Evolutionary conservation across 2,113 vertebrate species (phyloP).

Genomic region (Platysteira castanea): DNA sequence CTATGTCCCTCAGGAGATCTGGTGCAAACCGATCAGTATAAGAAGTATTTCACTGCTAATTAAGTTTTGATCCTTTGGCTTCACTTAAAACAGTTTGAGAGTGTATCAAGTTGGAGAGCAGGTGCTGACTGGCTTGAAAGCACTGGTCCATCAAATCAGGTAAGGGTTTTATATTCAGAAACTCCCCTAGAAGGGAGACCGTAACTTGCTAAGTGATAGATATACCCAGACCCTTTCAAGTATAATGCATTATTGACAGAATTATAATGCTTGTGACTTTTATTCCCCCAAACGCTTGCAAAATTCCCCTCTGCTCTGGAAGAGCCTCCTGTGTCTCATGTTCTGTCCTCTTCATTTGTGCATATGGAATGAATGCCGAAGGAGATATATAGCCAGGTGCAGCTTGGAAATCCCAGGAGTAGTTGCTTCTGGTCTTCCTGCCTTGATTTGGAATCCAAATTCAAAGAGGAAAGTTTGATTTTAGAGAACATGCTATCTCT

Average conservation of each 20-base stretch:
- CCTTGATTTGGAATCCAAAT: neutral
- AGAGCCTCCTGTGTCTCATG: neutral
- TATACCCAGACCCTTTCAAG: constrained; percentile 26
- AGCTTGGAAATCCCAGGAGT: neutral
- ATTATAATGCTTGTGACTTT: constrained; percentile 9
- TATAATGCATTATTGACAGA: constrained; percentile 35
- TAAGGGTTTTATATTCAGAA: constrained; percentile 44
- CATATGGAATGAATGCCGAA: neutral
- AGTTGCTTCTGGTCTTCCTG: neutral
- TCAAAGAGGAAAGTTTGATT: neutral
- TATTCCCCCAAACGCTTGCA: neutral
- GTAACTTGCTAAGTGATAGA: constrained; percentile 17
- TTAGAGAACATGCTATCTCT: neutral
- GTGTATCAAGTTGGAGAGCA: constrained; percentile 72
- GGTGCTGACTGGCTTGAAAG: constrained; percentile 78
- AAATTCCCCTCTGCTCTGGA: constrained; percentile 5
- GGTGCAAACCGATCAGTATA: constrained; percentile 62
- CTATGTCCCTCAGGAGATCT: constrained; percentile 70
- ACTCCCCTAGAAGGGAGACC: constrained; percentile 6
- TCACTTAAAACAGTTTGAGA: constrained; percentile 73
- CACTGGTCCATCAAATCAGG: constrained; percentile 63
- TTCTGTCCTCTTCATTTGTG: neutral
- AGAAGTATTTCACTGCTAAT: constrained; percentile 75
- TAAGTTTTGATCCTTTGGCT: constrained; percentile 81
- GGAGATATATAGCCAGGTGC: constrained; percentile 22